Percentiles rank a stretch among this genome's conserved stretches.
These are phyloP conservation scores for Trachymyrmex septentrionalis DNA, from an alignment of 1,140 invertebrate species.

Conservation along the genomic window DNA sequence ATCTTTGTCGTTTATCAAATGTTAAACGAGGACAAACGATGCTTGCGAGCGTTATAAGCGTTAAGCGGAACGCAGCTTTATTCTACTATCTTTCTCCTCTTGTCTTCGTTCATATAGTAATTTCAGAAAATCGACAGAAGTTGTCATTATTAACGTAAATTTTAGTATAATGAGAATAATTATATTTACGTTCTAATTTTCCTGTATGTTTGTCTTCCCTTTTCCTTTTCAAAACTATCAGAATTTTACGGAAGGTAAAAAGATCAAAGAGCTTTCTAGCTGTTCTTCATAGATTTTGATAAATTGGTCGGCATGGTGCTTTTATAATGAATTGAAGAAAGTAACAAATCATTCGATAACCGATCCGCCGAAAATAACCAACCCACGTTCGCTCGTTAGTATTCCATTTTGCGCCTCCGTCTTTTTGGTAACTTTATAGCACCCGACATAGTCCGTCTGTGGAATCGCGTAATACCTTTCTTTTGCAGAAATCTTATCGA, in stretches of 20 bases:
- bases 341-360: slow-evolving; percentile 70
- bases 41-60: no score
- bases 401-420: slow-evolving; percentile 61
- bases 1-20: no score
- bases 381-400: slow-evolving; percentile 31
- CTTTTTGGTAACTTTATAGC: slow-evolving; percentile 77
- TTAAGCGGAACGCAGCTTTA: no score
- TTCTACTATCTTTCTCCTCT: neutral
- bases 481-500: slow-evolving; percentile 16
- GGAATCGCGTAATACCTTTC: slow-evolving; percentile 66
- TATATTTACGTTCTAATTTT: neutral
- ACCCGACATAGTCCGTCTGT: slow-evolving; percentile 59
- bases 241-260: neutral
- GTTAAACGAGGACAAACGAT: no score
- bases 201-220: neutral
- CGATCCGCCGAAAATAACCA: slow-evolving; percentile 64
- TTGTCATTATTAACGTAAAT: neutral
- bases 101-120: neutral
- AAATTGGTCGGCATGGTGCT: neutral
- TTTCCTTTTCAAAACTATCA: neutral
- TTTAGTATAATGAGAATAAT: neutral
- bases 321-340: slow-evolving; percentile 23
- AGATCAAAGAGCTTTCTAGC: neutral
- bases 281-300: neutral
- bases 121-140: neutral